A percentile compares a stretch with the other conserved stretches of the same genome.
phyloP scores from a whole-genome alignment of 2,113 vertebrate species.

The Ciconia maguari region DNA sequence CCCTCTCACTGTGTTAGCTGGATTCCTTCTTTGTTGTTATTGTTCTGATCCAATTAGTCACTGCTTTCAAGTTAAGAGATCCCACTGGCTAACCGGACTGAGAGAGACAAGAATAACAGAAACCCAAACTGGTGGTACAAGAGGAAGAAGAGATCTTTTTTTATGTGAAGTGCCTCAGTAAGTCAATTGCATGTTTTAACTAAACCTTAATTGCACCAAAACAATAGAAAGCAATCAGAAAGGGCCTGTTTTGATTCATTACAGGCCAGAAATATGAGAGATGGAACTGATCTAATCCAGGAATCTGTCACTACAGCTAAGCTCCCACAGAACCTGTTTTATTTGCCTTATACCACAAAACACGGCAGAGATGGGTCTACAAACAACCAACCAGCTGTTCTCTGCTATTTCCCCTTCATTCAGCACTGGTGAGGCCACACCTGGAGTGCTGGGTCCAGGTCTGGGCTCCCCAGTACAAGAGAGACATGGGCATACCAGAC shows the following conservation, averaged over 20 bases:
- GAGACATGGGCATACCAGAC: background rate
- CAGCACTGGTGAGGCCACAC: background rate
- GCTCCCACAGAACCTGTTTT: background rate
- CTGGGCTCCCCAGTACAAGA: background rate
- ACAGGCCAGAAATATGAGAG: background rate
- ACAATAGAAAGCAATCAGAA: background rate
- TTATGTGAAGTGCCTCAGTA: background rate
- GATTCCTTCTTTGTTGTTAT: slow-evolving; percentile 35
- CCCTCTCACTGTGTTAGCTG: slow-evolving; percentile 16
- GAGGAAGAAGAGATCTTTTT: background rate
- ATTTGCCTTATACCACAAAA: background rate
- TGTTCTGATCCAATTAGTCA: slow-evolving; percentile 54
- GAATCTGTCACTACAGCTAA: background rate
- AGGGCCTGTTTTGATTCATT: background rate
- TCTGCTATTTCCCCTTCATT: background rate
- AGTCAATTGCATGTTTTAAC: background rate
- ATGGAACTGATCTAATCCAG: background rate
- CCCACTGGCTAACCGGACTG: background rate
- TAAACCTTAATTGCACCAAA: background rate
- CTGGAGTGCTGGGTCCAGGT: background rate
- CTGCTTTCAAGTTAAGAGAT: background rate
- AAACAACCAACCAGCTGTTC: background rate
- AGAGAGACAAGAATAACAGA: background rate
- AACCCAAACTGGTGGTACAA: background rate
- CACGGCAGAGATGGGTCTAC: background rate